Base-by-base conservation (phyloP, 2,888 invertebrate genomes). In the Lysandra bellargus region DNA sequence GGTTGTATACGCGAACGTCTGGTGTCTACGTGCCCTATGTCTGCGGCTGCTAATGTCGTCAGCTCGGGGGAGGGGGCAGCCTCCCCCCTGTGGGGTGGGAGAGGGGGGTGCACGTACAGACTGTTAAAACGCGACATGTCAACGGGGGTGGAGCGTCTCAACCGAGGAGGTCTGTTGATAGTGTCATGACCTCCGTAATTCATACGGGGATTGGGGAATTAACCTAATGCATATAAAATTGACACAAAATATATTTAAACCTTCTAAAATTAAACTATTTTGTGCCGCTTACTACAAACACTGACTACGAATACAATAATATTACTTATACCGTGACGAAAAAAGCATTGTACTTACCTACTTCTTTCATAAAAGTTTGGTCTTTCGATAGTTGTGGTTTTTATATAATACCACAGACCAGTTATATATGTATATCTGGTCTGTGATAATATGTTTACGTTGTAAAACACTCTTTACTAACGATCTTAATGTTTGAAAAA, bases 111-210 rank as follows among this genome's bases (percentile, higher is more conserved):
- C 94, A 93, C 93, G 93, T 93, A 91, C 90, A 86, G 90, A 87
- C 93, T 92, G 93, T 93, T 94, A 92, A 93, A 93, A 94, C 91
- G 93, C 89, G 90, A 92, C 92, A 94, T 93, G 94, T 94, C 94
- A 93, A 87, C 87, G 86, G 88, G 88, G 89, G 89, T 84, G 89
- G 89, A 86, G 87, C 84, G 86, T 90, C 91, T 90, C 69, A 79
- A 88, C 82, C 80, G 82, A 83, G 89, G 89, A 91, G 91, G 87
- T 79, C 80, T 82, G 83, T 87, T 90, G 93, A 92, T 92, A 91
- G 90, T 91, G 90, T 91, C 91, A 88, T 89, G 92, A 91, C 92
- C 92, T 92, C 88, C 80, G 76, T 80, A 80, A 81, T 81, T 81
- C 81, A 81, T 79, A 73, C 79, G 53, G 74, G 69, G 80, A 75